Evolutionary conservation across 2,888 invertebrate genomes (phyloP).

Genomic region (Amblyteles armatorius): DNA sequence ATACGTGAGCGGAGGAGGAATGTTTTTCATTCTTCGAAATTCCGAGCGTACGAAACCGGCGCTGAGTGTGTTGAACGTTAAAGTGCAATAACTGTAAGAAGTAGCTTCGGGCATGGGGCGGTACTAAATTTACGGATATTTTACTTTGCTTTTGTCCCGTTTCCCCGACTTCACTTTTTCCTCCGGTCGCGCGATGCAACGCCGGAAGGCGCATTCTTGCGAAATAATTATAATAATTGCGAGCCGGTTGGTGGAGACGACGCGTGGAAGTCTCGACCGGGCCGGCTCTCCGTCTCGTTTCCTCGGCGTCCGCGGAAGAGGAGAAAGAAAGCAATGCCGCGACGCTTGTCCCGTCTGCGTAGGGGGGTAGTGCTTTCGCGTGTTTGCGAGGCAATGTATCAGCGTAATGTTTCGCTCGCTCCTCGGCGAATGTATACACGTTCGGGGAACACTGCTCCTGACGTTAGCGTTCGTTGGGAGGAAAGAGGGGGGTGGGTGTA

Average conservation of each 20-base stretch:
- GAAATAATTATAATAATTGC: slow-evolving; percentile 66
- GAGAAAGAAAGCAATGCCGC: slow-evolving; percentile 40
- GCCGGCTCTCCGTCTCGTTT: slow-evolving; percentile 41
- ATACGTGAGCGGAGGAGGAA: slow-evolving; percentile 22
- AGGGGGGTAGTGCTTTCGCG: slow-evolving; percentile 65
- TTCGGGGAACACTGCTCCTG: slow-evolving; percentile 20
- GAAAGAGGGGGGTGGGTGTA: slow-evolving; percentile 25
- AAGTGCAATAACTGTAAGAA: slow-evolving; percentile 42
- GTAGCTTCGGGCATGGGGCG: not conserved
- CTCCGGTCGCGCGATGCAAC: not conserved
- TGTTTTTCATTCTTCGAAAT: slow-evolving; percentile 39
- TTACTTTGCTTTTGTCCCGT: slow-evolving; percentile 32
- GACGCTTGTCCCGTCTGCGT: slow-evolving; percentile 50
- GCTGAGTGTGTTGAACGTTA: slow-evolving; percentile 28
- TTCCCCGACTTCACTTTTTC: slow-evolving; percentile 23
- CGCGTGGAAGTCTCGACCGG: slow-evolving; percentile 8
- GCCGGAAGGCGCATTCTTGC: slow-evolving; percentile 26
- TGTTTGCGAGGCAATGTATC: slow-evolving; percentile 68
- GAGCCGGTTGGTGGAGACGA: slow-evolving; percentile 25
- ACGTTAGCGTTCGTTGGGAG: slow-evolving; percentile 34
- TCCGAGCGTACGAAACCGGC: not conserved
- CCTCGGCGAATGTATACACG: slow-evolving; percentile 26
- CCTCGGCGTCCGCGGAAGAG: slow-evolving; percentile 22
- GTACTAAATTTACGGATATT: slow-evolving; percentile 36
- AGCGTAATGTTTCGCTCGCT: slow-evolving; percentile 50